Percentiles rank a stretch among this genome's conserved stretches.
phyloP scores from a whole-genome alignment of 2,113 vertebrate genomes.

The Sprattus sprattus region DNA sequence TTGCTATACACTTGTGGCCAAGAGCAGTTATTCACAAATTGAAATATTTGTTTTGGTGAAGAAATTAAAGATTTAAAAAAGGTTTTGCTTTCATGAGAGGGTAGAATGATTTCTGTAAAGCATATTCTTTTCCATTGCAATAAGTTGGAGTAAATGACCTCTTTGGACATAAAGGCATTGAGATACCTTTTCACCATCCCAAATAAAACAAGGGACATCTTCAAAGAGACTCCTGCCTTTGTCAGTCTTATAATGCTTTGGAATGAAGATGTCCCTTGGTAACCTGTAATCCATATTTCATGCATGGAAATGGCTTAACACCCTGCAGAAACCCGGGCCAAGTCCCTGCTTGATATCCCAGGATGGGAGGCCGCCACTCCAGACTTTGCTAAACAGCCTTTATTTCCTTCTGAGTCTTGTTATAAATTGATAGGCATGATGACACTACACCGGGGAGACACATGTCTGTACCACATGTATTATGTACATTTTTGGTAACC shows the following conservation, averaged over 20 bases:
- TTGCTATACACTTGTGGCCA: slow-evolving; percentile 64
- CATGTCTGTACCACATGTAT: slow-evolving; percentile 73
- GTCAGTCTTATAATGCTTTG: slow-evolving; percentile 73
- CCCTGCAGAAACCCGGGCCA: slow-evolving; percentile 67
- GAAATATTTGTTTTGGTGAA: slow-evolving; percentile 64
- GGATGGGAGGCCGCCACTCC: slow-evolving; percentile 56
- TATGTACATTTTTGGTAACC: slow-evolving; percentile 80
- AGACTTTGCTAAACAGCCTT: slow-evolving; percentile 62
- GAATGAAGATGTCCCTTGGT: slow-evolving; percentile 72
- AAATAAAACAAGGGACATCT: slow-evolving; percentile 66
- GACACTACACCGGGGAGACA: slow-evolving; percentile 67
- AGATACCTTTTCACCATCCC: slow-evolving; percentile 53
- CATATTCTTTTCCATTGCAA: slow-evolving; percentile 64
- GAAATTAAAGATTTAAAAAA: slow-evolving; percentile 46
- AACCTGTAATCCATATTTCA: slow-evolving; percentile 62
- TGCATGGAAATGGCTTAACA: slow-evolving; percentile 61
- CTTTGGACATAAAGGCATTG: slow-evolving; percentile 73
- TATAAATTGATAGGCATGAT: slow-evolving; percentile 66
- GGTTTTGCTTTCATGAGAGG: slow-evolving; percentile 51
- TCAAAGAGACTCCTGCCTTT: slow-evolving; percentile 64
- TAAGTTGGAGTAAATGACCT: slow-evolving; percentile 62
- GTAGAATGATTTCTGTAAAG: slow-evolving; percentile 50
- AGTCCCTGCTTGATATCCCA: slow-evolving; percentile 61
- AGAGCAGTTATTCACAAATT: slow-evolving; percentile 63
- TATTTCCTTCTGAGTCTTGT: slow-evolving; percentile 70